Conservation (phyloP, 2,113 vertebrate genomes). For the Eonycteris spelaea region DNA sequence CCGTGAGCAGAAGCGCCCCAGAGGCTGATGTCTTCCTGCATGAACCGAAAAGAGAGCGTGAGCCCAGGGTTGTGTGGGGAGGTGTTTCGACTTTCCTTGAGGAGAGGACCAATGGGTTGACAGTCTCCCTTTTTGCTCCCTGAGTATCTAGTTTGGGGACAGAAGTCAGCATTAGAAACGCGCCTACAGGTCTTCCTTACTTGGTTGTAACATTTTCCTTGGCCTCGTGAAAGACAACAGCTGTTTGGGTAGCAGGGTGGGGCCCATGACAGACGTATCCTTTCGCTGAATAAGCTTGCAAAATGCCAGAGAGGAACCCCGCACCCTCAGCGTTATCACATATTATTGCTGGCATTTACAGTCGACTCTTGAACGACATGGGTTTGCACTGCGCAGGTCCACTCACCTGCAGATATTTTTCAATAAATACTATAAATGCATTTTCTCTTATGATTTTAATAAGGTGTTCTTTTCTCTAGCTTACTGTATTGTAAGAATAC, state of each 20-base stretch:
- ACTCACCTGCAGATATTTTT: neutral
- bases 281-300: neutral
- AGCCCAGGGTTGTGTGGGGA: neutral
- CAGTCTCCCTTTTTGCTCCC: neutral
- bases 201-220: neutral
- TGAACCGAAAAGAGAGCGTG: neutral
- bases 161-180: neutral
- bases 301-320: neutral
- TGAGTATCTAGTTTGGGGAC: neutral
- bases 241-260: neutral
- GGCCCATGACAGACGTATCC: neutral
- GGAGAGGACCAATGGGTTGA: neutral
- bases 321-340: neutral
- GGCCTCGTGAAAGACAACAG: neutral
- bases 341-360: neutral
- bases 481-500: neutral
- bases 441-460: neutral
- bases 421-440: neutral
- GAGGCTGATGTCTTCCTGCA: neutral
- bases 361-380: neutral
- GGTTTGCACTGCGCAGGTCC: neutral
- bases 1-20: neutral
- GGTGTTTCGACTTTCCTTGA: neutral
- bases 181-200: neutral
- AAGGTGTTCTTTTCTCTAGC: neutral